Base-by-base conservation (phyloP, 2,113 vertebrate genomes). In the Mionectes macconnelli region DNA sequence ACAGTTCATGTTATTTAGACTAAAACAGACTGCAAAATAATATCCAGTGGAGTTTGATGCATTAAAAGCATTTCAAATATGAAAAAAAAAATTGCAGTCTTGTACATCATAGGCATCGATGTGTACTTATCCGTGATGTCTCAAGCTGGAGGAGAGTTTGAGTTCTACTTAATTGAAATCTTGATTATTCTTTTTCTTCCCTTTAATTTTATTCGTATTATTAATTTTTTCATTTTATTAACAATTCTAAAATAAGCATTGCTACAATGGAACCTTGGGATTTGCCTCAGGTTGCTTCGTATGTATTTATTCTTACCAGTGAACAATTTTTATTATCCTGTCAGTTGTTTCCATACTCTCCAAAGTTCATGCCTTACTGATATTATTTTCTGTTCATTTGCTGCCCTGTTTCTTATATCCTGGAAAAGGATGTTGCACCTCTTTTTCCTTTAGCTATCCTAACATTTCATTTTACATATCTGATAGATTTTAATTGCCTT, bases 401-500 rank as follows among this genome's bases (percentile, higher is more conserved):
- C 87, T 94, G 37, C 80, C 60, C 47, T 75, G 47, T 37, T 82
- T 94, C 95, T 94, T 74, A n/a, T 85, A 63, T 44, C 8, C 53
- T 1, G 1, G n/a, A 85, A 82, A 92, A 84, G 30, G 55, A 73
- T 56, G 69, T 78, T 77, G 40, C 24, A 57, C n/a, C 23, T 50
- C 49, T 64, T 96, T 90, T 74, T 57, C 42, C 60, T 70, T 56
- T 85, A 73, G 67, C 87, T 86, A 92, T 76, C 77, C 45, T 73
- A 67, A 57, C 56, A 63, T 91, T 80, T 67, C 25, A n/a, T 90
- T 97, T 93, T 81, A 77, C 40, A 59, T 94, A 62, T 94, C 55
- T 33, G 44, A 87, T 93, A 82, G 86, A 62, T 93, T 97, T 95
- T 94, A 79, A 94, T 93, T 95, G 95, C 91, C 96, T 93, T 80